Evolutionary conservation across 2,888 invertebrate species (phyloP), one percentile per base, ranked within the genome.

Genomic region (Julus scanicus): DNA sequence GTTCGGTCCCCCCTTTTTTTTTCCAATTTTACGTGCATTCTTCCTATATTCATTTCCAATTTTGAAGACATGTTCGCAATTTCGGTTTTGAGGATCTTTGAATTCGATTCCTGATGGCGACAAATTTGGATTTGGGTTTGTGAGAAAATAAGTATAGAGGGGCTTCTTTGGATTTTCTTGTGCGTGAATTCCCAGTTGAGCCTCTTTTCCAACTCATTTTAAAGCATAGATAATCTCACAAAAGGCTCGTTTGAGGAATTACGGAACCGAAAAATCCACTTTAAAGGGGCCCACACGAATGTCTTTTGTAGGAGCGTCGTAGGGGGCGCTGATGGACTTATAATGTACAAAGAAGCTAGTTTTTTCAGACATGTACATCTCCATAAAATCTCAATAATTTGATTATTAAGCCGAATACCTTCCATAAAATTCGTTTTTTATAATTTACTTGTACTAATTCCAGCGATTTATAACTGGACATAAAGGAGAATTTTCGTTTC

Each of bases 221-320:
- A 71, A 71, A 71, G 71, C 71, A 71, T 71, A 71, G 71, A 71
- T 71, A 71, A 71, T 71, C 71, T n/a, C 71, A 71, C 71, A 71
- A 71, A 71, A 29, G 71, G 71, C 71, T 29, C 71, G 71, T 71
- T 71, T 71, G 29, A 29, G 71, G 71, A 29, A 71, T 29, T 71
- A 29, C 20, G 29, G 71, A 9, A 71, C 2, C 71, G 29, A 29
- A 71, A 29, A 71, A 29, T 29, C 9, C 71, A 20, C 20, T 29
- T 71, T 71, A 71, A 71, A 71, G 71, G 71, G 6, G 29, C 71
- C 6, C 71, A 29, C 71, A 9, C 71, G 20, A 29, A 71, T 29
- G 71, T 8, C 71, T n/a, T 8, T 29, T 71, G 71, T 20, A 71
- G 29, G 71, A 71, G 71, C 71, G 71, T 20, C 29, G 29, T 71